Base-by-base conservation (phyloP, 1,140 invertebrate species). In the Pseudachorutes palmiensis region DNA sequence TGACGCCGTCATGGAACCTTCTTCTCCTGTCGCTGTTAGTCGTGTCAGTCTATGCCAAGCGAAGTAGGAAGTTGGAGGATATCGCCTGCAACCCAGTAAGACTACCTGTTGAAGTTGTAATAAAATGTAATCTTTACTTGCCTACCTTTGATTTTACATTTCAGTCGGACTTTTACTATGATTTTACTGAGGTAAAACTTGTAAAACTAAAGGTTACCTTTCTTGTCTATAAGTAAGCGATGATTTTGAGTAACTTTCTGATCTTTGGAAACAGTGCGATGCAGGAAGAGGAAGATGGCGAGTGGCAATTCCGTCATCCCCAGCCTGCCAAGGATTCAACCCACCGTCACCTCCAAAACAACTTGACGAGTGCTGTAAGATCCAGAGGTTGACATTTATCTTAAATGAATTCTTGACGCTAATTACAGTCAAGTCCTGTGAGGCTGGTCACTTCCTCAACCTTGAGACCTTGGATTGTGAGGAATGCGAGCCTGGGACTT, bases 331-430 rank as follows among this genome's bases (percentile, higher is more conserved):
- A 72, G 63, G 72, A 14, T 77, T 77, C 3, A 77, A 75, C 22
- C 72, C 77, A 5, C 78, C 80, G 2, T 78, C 77, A 57, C 76
- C 80, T 29, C 80, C 82, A 5, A 76, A 77, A 2, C 75, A 81
- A 64, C 78, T 82, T n/a, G 76, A 82, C 65, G 76, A 79, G 30
- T 83, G 83, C 75, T 78, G 82, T 83, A 78, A n/a, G n/a, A n/a
- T n/a, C n/a, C n/a, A n/a, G n/a, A n/a, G n/a, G n/a, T n/a, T n/a
- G n/a, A n/a, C n/a, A n/a, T n/a, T n/a, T n/a, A n/a, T n/a, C n/a
- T n/a, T n/a, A 30, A 49, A 64, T 26, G 26, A 49, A 57, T 68
- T 62, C 24, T 71, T 51, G 57, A 29, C 64, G 51, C 67, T 73
- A 71, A n/a, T 57, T 76, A 68, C 74, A 77, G 82, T 77, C 68